Base-by-base conservation (phyloP, 2,888 invertebrate genomes). In the Carpatolechia fugitivella region DNA sequence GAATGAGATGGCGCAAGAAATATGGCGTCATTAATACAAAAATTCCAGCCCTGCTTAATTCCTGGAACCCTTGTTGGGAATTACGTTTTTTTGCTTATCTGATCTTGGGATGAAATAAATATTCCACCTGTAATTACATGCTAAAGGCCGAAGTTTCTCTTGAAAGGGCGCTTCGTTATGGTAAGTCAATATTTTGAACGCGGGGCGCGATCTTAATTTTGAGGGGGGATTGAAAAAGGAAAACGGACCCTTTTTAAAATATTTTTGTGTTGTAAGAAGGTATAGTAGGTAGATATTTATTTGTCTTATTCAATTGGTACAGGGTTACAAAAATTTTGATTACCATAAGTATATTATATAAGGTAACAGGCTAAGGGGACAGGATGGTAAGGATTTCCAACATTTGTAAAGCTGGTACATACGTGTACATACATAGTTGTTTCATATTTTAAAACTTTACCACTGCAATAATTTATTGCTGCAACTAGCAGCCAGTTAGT, bases 21-120 rank as follows among this genome's bases (percentile, higher is more conserved):
- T 83, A 81, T 79, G 65, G 70, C 70, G 64, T 70, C 79, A 76
- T 81, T 82, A 80, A 79, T 78, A 78, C 72, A 66, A 68, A 74
- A 76, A 77, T 71, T 71, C 68, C 66, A 33, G 58, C 64, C 68
- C 69, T 75, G 76, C 73, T 65, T 63, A 60, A 56, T 60, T 57
- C 59, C 51, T 49, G 56, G 60, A 60, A 35, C 46, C 52, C 52
- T 47, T 55, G 56, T 57, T 58, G 57, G 57, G 56, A 62, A 59
- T 60, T 60, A 52, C 52, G 8, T 36, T 50, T 52, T 52, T 18
- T 30, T 35, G 38, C n/a, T 38, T 52, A 41, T 52, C 40, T 30
- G 52, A 52, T 41, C 38, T 31, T 38, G 40, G 47, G 38, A 50
- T 24, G 31, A 36, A 38, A 50, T 50, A 50, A 50, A 50, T 50